Evolutionary conservation across 2,888 invertebrate species (phyloP).

Genomic region (Phoenoteleia sp.): DNA sequence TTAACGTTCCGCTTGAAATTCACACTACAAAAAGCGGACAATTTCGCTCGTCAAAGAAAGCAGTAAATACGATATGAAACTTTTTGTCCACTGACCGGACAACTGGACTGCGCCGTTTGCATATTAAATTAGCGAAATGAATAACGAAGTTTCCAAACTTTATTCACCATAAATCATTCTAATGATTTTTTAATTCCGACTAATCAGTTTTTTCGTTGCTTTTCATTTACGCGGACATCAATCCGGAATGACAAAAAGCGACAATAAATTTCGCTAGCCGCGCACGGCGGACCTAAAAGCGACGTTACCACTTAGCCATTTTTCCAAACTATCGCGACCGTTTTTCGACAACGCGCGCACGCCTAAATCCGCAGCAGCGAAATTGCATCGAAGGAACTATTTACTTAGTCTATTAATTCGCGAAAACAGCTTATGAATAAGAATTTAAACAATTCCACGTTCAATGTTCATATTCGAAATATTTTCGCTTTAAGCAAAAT

Average conservation of each 20-base stretch:
- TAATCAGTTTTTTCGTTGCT: background rate
- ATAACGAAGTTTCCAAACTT: conserved; percentile 30
- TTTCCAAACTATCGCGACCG: background rate
- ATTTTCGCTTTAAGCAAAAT: background rate
- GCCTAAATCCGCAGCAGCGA: background rate
- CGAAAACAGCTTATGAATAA: background rate
- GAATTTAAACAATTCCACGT: background rate
- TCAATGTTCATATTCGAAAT: background rate
- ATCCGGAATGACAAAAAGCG: background rate
- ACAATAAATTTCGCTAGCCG: background rate
- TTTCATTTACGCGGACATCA: background rate
- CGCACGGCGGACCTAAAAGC: conserved; percentile 6
- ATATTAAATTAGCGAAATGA: conserved; percentile 42
- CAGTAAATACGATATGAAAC: conserved; percentile 55
- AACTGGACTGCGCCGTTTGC: conserved; percentile 36
- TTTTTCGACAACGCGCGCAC: background rate
- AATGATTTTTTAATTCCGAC: conserved; percentile 10
- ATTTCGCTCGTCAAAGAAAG: conserved; percentile 49
- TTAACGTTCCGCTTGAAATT: conserved; percentile 61
- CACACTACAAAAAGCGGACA: conserved; percentile 38
- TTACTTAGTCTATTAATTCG: background rate
- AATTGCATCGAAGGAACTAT: background rate
- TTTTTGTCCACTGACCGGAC: conserved; percentile 42
- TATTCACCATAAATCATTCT: conserved; percentile 12
- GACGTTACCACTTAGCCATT: conserved; percentile 7